Evolutionary conservation across 2,888 invertebrate species (phyloP), one percentile per base, ranked within the genome.

Genomic region (Pegoplata infirma): DNA sequence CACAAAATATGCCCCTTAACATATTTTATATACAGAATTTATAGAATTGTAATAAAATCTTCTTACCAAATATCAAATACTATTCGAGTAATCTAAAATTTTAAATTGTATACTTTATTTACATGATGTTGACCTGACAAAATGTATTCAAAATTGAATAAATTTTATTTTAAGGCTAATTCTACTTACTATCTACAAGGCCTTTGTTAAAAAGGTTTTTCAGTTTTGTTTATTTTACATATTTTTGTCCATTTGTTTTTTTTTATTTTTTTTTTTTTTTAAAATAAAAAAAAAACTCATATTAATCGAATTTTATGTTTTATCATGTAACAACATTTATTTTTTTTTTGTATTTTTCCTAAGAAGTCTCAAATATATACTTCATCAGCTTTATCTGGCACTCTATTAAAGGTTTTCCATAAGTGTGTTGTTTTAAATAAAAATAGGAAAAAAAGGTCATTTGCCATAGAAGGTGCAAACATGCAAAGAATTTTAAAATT

Each of bases 301-400:
- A 3, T 40, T n/a, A 46, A 69, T 28, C 69, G 59, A 59, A 69
- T 69, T 68, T 69, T 69, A 58, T 59, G 58, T 49, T 19, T 69
- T 49, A 25, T 17, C 58, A 69, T 59, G 59, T 51, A 51, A 44
- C 47, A 55, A 25, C 28, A 17, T 46, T 28, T 55, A 58, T 51
- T 51, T 53, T 17, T 51, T 21, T n/a, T n/a, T 14, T 14, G 14
- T 3, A 14, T 14, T 58, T 21, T 21, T 19, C 23, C 28, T 46
- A 2, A 19, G 16, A 17, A 10, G 6, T 25, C 10, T 25, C n/a
- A 40, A 12, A 40, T 5, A 40, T 40, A 40, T n/a, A n/a, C n/a
- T n/a, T 40, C n/a, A 40, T 40, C 36, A 40, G n/a, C n/a, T 5
- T 40, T 40, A 40, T 40, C 36, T 5, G n/a, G 12, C 12, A 40